Evolutionary conservation across 2,113 vertebrate genomes (phyloP), one percentile per base, ranked within the genome.

Genomic region (Crypturellus undulatus): DNA sequence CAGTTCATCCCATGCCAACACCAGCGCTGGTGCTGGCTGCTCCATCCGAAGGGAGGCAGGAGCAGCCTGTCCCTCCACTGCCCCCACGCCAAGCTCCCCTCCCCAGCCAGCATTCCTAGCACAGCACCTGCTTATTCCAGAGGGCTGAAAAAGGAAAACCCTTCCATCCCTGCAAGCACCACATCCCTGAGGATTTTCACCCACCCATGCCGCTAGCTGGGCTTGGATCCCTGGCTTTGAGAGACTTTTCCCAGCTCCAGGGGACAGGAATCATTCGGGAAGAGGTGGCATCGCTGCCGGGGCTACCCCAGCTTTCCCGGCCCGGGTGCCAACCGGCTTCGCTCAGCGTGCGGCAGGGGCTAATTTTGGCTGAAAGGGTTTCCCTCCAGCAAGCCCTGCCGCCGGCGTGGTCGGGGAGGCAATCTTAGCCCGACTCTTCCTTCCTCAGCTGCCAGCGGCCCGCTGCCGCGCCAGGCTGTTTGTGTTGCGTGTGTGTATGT

Each of bases 361-460:
- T 96, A 94, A 90, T 95, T 94, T 85, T 90, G 90, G 84, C 84
- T 94, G 87, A 73, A 91, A 95, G 91, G 87, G 87, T 95, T 96
- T 96, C 93, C 96, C 94, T 93, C 60, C 79, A 84, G 94, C 77
- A 68, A 38, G 15, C 77, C 67, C 40, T 47, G 69, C 79, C 0
- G 3, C 91, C 84, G 81, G 68, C 21, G 60, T 68, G 91, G 96
- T 92, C 94, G 95, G 89, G 71, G 82, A 95, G 90, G 77, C 89
- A 96, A 92, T 95, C 95, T 94, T 94, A 94, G 91, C 93, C 15
- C 0, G 60, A 94, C 84, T 91, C 92, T 92, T 94, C 92, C 90
- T 94, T 95, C 96, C 95, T 94, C 20, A 0, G 76, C 83, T 86
- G 90, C 92, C 95, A 94, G 94, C 17, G 8, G 85, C 59, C 64